Evolutionary conservation across 1,140 invertebrate species (phyloP), one percentile per base, ranked within the genome.

Genomic region (Ruditapes philippinarum): DNA sequence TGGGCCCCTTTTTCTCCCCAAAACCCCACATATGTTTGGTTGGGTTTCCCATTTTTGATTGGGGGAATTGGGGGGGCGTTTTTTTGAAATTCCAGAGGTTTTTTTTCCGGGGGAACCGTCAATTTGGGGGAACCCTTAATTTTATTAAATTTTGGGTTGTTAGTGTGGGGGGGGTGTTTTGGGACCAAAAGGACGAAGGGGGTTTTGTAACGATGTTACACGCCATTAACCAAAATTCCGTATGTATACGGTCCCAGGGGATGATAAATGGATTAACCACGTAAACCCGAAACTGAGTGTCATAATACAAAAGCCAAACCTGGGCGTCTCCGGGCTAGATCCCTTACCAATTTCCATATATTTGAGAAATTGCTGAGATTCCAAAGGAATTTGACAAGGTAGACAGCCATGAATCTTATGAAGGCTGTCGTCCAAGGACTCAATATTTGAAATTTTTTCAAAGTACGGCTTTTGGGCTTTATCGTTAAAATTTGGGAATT

Each of bases 321-420:
- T 62, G 57, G 62, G 3, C 40, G 22, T 11, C 60, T 17, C 28
- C 25, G 40, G 54, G 80, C 80, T 45, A 83, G 28, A 62, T 83
- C 80, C 33, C 80, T 19, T 5, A 83, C n/a, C 62, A 14, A 83
- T 83, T 28, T 83, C 62, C 62, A 70, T 70, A 33, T 83, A 83
- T 28, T 83, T 68, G 60, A 83, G 65, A 17, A 83, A 40, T 36
- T 65, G 0, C 4, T 31, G 22, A n/a, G 80, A 68, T 42, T 83
- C 80, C 28, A 68, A 25, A 38, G 80, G 80, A 19, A 83, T 42
- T 83, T 19, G 22, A 28, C n/a, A 25, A 62, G 40, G 40, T 83
- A 83, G 19, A 83, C 31, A 4, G 62, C 60, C 5, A 45, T 42
- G 36, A 68, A 68, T 7, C 60, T 25, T 17, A 83, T 45, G 40